phyloP scores from a whole-genome alignment of 1,140 invertebrate species.

The Nephila pilipes region DNA sequence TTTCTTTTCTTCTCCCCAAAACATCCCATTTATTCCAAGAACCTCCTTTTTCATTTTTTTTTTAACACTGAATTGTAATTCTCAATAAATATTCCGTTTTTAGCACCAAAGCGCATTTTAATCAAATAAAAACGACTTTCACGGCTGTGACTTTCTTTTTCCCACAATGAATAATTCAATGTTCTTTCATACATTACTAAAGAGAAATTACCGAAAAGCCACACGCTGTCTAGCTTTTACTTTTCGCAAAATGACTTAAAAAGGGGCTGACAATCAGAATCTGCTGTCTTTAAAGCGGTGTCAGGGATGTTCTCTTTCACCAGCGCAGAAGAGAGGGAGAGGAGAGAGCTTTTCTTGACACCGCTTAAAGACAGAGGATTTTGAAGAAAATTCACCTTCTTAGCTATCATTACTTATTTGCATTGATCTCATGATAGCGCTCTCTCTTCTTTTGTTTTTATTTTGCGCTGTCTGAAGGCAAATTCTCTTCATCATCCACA shows the following conservation, averaged over 20 bases:
- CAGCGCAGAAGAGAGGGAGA: neutral
- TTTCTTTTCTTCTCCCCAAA: no score
- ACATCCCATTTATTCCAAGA: no score
- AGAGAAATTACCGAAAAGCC: neutral
- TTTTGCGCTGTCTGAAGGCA: neutral
- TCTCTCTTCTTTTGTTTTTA: conserved; percentile 1
- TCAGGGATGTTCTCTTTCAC: neutral
- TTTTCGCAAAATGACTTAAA: conserved; percentile 15
- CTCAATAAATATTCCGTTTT: neutral
- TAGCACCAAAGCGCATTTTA: neutral
- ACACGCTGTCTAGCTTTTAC: neutral
- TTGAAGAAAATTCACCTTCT: neutral
- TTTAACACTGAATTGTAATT: neutral
- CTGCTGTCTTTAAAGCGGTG: neutral
- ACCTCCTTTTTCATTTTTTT: neutral
- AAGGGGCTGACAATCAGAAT: neutral
- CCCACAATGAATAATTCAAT: conserved; percentile 3
- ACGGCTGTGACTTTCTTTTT: neutral
- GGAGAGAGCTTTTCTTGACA: no score
- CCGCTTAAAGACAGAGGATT: no score
- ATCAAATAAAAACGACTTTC: neutral
- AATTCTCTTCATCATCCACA: neutral
- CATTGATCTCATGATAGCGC: neutral
- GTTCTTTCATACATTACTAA: conserved; percentile 1
- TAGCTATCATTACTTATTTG: conserved; percentile 15